phyloP scores from a whole-genome alignment of 2,797 vertebrate genomes.

The Geotria australis region DNA sequence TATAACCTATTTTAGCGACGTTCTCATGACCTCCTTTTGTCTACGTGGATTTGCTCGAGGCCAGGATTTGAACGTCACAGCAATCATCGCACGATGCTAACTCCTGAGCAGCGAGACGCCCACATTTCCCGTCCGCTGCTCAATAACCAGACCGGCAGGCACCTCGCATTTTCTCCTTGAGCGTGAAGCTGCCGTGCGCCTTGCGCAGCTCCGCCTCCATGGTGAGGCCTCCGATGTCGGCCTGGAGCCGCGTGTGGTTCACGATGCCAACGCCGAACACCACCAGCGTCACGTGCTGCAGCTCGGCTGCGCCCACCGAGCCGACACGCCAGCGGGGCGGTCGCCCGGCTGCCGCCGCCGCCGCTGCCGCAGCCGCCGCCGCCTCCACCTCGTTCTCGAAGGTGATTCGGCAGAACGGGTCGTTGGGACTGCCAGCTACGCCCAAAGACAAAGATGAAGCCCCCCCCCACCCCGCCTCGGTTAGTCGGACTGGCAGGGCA shows the following conservation, averaged over 20 bases:
- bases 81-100: too few relatives aligned
- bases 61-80: too few relatives aligned
- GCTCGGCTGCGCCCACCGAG: constrained; percentile 50
- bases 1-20: too few relatives aligned
- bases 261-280: constrained; percentile 95
- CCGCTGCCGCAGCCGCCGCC: constrained; percentile 4
- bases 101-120: too few relatives aligned
- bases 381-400: constrained; percentile 72
- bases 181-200: constrained; percentile 83
- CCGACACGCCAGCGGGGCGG: constrained; percentile 25
- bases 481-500: too few relatives aligned
- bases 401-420: constrained; percentile 43
- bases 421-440: constrained; percentile 19
- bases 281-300: constrained; percentile 74
- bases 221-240: constrained; percentile 79
- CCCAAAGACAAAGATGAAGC: too few relatives aligned
- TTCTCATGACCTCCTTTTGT: too few relatives aligned
- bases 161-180: constrained; percentile 99
- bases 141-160: not conserved
- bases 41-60: too few relatives aligned
- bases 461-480: too few relatives aligned
- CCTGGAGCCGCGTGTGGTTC: constrained; percentile 80
- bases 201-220: constrained; percentile 96
- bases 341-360: not conserved
- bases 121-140: too few relatives aligned